A percentile compares a stretch with the other conserved stretches of the same genome.
These are phyloP conservation scores for Seriola aureovittata DNA, from an alignment of 2,113 vertebrate genomes.

Conservation along the genomic window DNA sequence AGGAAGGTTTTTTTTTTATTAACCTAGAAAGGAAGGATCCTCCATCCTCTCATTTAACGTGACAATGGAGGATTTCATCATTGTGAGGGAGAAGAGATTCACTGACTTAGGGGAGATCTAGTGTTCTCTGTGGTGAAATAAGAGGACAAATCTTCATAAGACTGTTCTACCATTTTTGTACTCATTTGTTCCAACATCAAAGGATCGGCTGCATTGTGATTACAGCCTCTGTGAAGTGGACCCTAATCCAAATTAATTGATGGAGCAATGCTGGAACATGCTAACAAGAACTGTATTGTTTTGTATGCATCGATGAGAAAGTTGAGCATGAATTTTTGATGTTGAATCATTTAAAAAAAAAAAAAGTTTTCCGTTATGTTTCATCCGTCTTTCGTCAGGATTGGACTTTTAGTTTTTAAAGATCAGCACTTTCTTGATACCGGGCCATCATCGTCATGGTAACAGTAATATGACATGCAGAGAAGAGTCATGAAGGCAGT, in stretches of 20 bases:
- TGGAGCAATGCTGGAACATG: conserved; percentile 48
- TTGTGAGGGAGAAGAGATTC: conserved; percentile 55
- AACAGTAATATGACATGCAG: background rate
- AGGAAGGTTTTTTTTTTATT: conserved; percentile 18
- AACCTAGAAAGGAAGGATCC: conserved; percentile 33
- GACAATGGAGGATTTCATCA: conserved; percentile 68
- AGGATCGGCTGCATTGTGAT: conserved; percentile 59
- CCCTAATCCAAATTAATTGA: conserved; percentile 68
- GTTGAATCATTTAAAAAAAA: background rate
- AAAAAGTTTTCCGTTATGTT: background rate
- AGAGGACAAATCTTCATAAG: conserved; percentile 57
- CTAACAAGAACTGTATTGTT: conserved; percentile 48
- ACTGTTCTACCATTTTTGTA: conserved; percentile 54
- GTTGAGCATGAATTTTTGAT: conserved; percentile 27
- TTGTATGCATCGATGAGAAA: conserved; percentile 20
- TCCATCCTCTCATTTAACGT: conserved; percentile 49
- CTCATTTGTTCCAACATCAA: conserved; percentile 74
- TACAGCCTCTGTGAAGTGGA: conserved; percentile 61
- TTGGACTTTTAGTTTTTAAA: background rate
- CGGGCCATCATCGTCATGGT: background rate
- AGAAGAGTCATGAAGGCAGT: background rate
- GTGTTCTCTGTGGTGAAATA: conserved; percentile 48
- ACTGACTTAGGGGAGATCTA: conserved; percentile 51
- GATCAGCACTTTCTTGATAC: background rate
- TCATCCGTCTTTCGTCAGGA: background rate